These are phyloP conservation scores for Clamator glandarius DNA, from an alignment of 2,797 vertebrate species.

Conservation along the genomic window DNA sequence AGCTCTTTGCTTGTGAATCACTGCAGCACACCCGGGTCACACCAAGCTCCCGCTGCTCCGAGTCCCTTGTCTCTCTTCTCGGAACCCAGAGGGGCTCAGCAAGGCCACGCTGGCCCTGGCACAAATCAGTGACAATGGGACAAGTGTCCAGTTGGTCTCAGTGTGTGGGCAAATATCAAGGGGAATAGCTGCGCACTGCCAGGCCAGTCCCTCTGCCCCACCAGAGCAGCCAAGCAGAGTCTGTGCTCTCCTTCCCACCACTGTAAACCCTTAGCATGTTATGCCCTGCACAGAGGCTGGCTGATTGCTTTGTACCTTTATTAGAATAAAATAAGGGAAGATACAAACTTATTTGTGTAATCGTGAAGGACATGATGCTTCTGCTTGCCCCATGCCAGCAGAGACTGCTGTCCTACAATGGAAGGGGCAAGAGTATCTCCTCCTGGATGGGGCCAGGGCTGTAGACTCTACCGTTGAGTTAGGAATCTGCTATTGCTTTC, in stretches of 20 bases:
- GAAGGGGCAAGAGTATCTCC: not conserved
- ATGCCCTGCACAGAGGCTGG: fast-evolving
- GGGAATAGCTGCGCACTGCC: fast-evolving
- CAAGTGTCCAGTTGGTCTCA: not conserved
- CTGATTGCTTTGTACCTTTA: not conserved
- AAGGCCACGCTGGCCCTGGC: too few species aligned
- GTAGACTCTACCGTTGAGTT: not conserved
- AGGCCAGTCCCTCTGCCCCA: not conserved
- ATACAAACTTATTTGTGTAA: not conserved
- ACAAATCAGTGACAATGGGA: not conserved
- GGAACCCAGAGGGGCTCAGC: fast-evolving
- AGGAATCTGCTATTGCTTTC: not conserved
- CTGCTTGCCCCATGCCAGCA: not conserved
- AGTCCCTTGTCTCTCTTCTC: not conserved
- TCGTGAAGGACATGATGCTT: not conserved
- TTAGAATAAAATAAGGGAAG: not conserved
- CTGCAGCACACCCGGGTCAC: fast-evolving
- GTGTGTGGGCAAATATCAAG: fast-evolving
- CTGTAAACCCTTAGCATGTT: fast-evolving
- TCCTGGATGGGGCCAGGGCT: not conserved
- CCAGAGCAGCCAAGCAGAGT: not conserved
- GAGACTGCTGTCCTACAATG: not conserved
- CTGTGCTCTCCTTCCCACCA: not conserved
- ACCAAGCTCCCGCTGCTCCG: not conserved
- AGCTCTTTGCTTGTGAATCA: not conserved